Evolutionary conservation across 2,113 vertebrate species (phyloP), one percentile per base, ranked within the genome.

Genomic region (Ciconia boyciana): DNA sequence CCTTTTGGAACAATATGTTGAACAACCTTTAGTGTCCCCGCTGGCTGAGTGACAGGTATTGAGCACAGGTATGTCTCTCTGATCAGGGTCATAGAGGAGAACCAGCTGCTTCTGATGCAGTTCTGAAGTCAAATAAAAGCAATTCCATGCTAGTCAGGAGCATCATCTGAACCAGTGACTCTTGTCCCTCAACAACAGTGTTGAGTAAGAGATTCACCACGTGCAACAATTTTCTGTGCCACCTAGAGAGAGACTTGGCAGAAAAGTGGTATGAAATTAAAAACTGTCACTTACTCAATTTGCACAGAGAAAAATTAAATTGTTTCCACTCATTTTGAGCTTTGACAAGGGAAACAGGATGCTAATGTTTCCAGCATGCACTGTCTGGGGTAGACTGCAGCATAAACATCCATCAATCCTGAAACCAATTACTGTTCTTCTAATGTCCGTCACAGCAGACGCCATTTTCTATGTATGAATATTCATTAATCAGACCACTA

Each of bases 341-440:
- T 92, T 86, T 96, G 90, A 95, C 82, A 96, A 94, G 70, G 82
- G 72, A 96, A 97, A 83, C 24, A 87, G 65, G 84, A 93, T 95
- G 84, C 43, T 92, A 89, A 92, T 87, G 22, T 58, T 95, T 90
- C 77, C 71, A 92, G 72, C 46, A n/a, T 46, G 44, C 26, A 49
- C 25, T 83, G 32, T 79, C 76, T 93, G 75, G 81, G 39, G 28
- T 66, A 44, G 51, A 62, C 48, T 83, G 79, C 36, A 92, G 32
- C 71, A 76, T 44, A 91, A 83, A 85, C 4, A 29, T 51, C 43
- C 64, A 85, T 95, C 93, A 87, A 0, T 83, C 57, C 29, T 74
- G 66, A 65, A 91, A 82, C 44, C 41, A 93, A 71, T 96, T 90
- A 76, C 58, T 61, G 43, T 34, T 94, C 32, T 68, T 66, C 75